Evolutionary conservation across 2,888 invertebrate genomes (phyloP), one percentile per base, ranked within the genome.

Genomic region (Omphaloscelis lunosa): DNA sequence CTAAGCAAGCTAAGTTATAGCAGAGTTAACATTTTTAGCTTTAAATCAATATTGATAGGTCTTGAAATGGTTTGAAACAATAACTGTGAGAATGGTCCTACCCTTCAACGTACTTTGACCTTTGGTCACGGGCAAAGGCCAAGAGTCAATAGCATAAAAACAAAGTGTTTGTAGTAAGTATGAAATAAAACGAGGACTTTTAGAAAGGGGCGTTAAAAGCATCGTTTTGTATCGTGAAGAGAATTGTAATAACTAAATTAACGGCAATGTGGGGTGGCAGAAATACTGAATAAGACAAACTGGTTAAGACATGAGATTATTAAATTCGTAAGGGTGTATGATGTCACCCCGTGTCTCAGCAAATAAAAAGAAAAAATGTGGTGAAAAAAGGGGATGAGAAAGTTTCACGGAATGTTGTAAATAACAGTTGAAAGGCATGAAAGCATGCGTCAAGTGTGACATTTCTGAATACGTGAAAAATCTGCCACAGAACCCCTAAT

Each of bases 131-230:
- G 12, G 15, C 41, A 81, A 81, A 84, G 80, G 84, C 53, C 80
- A 72, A 29, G 29, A 62, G 84, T 83, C 84, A 87, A 80, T 73
- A 72, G 23, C 61, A 77, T 86, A 77, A 75, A 86, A 85, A 73
- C 75, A 58, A 79, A 85, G 72, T 75, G 71, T 59, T 67, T 45
- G n/a, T 45, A 23, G 56, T 80, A 67, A 74, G 53, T 79, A 74
- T 76, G 82, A 74, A 77, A 79, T 77, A 68, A 82, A 86, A 73
- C 56, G 81, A 39, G 34, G 29, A 63, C 59, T 65, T 58, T 80
- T 62, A 48, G 70, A 56, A 70, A 4, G 20, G 53, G 45, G n/a
- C 63, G 74, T 69, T 84, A 80, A 75, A 80, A 69, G 80, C 76
- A 39, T 72, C 73, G 76, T 84, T 76, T 69, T 51, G 61, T 84